Base-by-base conservation (phyloP, 1,140 invertebrate species). In the Hyposmocoma kahamanoa region DNA sequence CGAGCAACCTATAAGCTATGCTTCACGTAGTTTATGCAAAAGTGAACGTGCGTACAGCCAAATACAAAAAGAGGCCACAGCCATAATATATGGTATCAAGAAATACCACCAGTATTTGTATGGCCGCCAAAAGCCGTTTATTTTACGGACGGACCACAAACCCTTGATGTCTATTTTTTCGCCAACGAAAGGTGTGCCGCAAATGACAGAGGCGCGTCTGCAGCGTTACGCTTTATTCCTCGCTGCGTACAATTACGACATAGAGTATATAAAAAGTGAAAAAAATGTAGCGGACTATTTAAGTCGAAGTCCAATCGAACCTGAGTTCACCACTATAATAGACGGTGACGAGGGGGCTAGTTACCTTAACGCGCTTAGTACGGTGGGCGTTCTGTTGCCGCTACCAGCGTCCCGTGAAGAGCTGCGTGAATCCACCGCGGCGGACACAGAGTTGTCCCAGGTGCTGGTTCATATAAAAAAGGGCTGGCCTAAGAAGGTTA, bases 61-160 rank as follows among this genome's bases (percentile, higher is more conserved):
- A n/a, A n/a, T n/a, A n/a, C n/a, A n/a, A n/a, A 19, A 20, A 19
- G 18, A 22, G 9, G 21, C 18, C 3, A 58, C 10, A 59, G 48
- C 17, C 5, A 20, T 19, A 4, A 11, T 28, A 11, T 28, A 6
- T 11, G 24, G 24, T 28, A 11, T 28, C 24, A 28, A 6, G n/a
- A n/a, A n/a, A n/a, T n/a, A n/a, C n/a, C n/a, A n/a, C n/a, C n/a
- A n/a, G n/a, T n/a, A n/a, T n/a, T n/a, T n/a, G n/a, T n/a, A n/a
- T n/a, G n/a, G n/a, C n/a, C n/a, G n/a, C n/a, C n/a, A n/a, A n/a
- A n/a, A n/a, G n/a, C n/a, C n/a, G n/a, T n/a, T n/a, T n/a, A n/a
- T n/a, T n/a, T n/a, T n/a, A n/a, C n/a, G n/a, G n/a, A n/a, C n/a
- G n/a, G n/a, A n/a, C n/a, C n/a, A n/a, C n/a, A n/a, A n/a, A n/a